Conservation (phyloP, 2,113 vertebrate genomes). For the Rhinopomastus cyanomelas region DNA sequence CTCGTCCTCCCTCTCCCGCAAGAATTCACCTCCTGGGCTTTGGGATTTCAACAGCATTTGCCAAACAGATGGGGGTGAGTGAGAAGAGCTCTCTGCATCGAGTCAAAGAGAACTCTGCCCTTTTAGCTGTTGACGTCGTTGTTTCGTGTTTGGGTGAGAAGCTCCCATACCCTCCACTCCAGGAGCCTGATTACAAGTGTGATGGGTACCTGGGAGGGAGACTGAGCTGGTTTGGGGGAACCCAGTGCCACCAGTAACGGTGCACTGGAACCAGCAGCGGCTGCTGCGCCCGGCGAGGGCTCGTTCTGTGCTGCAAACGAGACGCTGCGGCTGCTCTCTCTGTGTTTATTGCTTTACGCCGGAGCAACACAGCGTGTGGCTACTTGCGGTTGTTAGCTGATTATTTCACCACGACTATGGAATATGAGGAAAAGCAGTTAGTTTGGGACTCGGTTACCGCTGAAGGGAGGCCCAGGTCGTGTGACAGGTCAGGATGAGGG, state of each 20-base stretch:
- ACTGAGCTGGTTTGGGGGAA: neutral
- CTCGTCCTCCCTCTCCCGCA: neutral
- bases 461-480: neutral
- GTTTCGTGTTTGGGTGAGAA: neutral
- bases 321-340: neutral
- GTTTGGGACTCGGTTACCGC: neutral
- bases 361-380: neutral
- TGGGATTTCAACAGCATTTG: neutral
- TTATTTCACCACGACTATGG: neutral
- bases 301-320: neutral
- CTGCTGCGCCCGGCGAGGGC: rapidly evolving
- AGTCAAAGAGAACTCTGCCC: neutral
- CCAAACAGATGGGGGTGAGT: neutral
- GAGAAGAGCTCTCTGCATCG: neutral
- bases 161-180: neutral
- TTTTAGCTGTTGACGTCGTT: neutral
- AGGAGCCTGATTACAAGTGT: neutral
- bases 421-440: neutral
- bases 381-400: neutral
- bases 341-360: slow-evolving; percentile 18
- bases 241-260: neutral
- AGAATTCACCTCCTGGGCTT: neutral
- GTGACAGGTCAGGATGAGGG: neutral
- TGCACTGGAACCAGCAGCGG: neutral
- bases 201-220: neutral